Conservation (phyloP, 2,113 vertebrate genomes). For the Galbula dea region DNA sequence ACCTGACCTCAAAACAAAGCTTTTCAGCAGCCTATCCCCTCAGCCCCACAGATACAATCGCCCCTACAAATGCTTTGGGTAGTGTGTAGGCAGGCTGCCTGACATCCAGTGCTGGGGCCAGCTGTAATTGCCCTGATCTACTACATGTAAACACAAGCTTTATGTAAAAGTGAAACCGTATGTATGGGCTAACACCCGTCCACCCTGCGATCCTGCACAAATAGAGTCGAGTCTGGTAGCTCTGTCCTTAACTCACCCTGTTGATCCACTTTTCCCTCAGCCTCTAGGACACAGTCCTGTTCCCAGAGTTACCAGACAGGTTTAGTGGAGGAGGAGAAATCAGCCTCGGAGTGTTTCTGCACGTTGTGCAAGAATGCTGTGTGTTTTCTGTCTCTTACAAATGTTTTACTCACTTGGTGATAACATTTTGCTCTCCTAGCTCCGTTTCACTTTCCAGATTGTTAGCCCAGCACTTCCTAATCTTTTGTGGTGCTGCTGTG, state of each 20-base stretch:
- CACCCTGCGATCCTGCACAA: background rate
- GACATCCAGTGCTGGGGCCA: background rate
- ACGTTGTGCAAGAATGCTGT: background rate
- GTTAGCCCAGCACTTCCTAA: constrained; percentile 14
- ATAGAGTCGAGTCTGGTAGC: background rate
- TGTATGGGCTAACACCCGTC: background rate
- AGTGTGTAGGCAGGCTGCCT: fast-evolving
- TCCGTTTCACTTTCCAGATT: constrained; percentile 44
- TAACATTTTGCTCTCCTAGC: constrained; percentile 15
- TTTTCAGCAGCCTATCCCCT: background rate
- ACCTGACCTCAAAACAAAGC: background rate
- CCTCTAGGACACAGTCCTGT: background rate
- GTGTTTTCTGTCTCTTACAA: background rate
- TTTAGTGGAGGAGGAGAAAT: constrained; percentile 12
- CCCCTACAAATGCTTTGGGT: background rate
- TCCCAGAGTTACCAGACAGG: constrained; percentile 3
- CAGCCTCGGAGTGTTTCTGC: background rate
- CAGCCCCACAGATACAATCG: background rate
- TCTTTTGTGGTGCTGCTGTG: background rate
- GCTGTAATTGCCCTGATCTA: background rate
- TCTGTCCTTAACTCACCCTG: constrained; percentile 57
- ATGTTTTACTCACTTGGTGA: constrained; percentile 46
- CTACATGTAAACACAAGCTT: background rate
- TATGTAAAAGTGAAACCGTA: constrained; percentile 29
- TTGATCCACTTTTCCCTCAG: constrained; percentile 25